phyloP scores from a whole-genome alignment of 2,888 invertebrate genomes.

The Amphipyra tragopoginis region DNA sequence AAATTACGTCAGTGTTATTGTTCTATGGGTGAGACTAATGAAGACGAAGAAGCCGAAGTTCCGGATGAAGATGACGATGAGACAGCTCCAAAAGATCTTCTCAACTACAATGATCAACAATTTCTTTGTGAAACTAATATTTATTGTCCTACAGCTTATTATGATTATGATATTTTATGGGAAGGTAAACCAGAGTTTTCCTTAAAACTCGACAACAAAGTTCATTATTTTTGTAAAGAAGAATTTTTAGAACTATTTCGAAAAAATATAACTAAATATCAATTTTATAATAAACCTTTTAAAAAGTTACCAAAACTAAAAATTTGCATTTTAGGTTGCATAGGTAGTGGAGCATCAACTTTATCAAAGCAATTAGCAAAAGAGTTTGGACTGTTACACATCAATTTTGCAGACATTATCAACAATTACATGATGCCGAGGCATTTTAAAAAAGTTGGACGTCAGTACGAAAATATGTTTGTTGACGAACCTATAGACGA shows the following conservation, averaged over 20 bases:
- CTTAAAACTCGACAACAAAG: conserved; percentile 86
- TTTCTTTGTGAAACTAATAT: conserved; percentile 89
- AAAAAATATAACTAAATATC: conserved; percentile 84
- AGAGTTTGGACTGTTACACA: conserved; percentile 88
- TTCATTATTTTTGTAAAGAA: conserved; percentile 88
- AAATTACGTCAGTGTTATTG: conserved; percentile 77
- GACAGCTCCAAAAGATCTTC: conserved; percentile 65
- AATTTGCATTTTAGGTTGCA: conserved; percentile 90
- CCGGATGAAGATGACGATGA: conserved; percentile 70
- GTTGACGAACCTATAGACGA: conserved; percentile 74
- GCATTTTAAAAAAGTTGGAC: conserved; percentile 84
- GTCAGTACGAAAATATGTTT: conserved; percentile 80
- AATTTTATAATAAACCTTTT: conserved; percentile 81
- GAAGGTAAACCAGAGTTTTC: conserved; percentile 90
- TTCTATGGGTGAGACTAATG: conserved; percentile 66
- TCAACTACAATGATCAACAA: conserved; percentile 72
- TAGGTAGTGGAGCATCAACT: conserved; percentile 88
- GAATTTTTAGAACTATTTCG: conserved; percentile 86
- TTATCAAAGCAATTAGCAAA: conserved; percentile 85
- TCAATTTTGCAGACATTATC: conserved; percentile 83
- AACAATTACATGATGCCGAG: conserved; percentile 77
- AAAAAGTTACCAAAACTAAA: conserved; percentile 85
- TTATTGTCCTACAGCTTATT: conserved; percentile 91
- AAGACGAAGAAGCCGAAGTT: conserved; percentile 68
- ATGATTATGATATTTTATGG: conserved; percentile 88